A percentile compares a stretch with the other conserved stretches of the same genome.
Evolutionary conservation across 2,797 vertebrate genomes (phyloP).

Genomic region (Hyperoplus immaculatus): DNA sequence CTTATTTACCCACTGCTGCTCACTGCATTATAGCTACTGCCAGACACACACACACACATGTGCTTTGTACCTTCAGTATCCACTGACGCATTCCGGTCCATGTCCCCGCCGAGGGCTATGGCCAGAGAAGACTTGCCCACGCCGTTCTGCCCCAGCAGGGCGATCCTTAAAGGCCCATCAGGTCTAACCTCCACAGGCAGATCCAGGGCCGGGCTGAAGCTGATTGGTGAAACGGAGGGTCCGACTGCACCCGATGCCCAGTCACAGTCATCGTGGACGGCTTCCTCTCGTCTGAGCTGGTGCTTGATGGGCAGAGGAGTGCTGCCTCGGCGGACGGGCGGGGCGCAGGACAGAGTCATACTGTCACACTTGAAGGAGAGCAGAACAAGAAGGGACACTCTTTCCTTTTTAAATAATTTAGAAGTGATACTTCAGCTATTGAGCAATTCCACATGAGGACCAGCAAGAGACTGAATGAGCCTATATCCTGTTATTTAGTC

Average conservation of each 20-base stretch:
- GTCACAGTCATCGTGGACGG: slow-evolving; percentile 85
- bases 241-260: slow-evolving; percentile 85
- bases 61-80: slow-evolving; percentile 83
- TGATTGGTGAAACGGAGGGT: slow-evolving; percentile 75
- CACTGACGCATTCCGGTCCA: slow-evolving; percentile 84
- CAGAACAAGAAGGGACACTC: slow-evolving; percentile 3
- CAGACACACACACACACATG: slow-evolving; percentile 10
- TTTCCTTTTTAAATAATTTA: slow-evolving; percentile 12
- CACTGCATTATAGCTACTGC: slow-evolving; percentile 3
- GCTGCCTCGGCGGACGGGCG: slow-evolving; percentile 88
- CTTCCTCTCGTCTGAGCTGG: slow-evolving; percentile 89
- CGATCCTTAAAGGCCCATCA: slow-evolving; percentile 81
- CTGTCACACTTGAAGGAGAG: slow-evolving; percentile 73
- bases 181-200: slow-evolving; percentile 67
- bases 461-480: not conserved
- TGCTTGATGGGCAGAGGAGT: slow-evolving; percentile 92
- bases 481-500: not conserved
- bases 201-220: slow-evolving; percentile 79
- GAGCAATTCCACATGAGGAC: not conserved
- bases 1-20: not conserved
- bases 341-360: slow-evolving; percentile 85
- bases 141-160: slow-evolving; percentile 90
- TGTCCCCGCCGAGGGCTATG: slow-evolving; percentile 85
- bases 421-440: not conserved
- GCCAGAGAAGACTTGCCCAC: slow-evolving; percentile 92